Evolutionary conservation across 2,113 vertebrate species (phyloP).

Genomic region (Megaceryle torquata): DNA sequence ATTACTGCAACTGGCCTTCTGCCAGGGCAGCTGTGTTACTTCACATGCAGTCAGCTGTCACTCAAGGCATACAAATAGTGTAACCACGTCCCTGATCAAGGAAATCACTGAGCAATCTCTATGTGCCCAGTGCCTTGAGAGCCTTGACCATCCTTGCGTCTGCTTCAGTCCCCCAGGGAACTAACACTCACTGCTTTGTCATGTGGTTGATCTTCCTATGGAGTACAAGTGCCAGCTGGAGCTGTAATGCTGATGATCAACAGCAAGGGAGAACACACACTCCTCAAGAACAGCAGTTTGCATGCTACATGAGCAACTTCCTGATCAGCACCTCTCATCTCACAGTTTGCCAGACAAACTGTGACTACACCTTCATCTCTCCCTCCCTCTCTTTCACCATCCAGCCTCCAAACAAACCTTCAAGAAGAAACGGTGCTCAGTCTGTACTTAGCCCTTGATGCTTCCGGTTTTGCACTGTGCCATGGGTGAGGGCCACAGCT

Average conservation of each 20-base stretch:
- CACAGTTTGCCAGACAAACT: constrained; percentile 5
- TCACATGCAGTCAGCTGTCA: neutral
- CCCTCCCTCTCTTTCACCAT: neutral
- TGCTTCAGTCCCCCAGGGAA: neutral
- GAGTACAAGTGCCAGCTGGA: neutral
- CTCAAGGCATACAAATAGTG: neutral
- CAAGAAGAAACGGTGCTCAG: neutral
- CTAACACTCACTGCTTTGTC: neutral
- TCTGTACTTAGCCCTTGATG: neutral
- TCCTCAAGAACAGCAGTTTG: neutral
- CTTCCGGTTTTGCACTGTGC: neutral
- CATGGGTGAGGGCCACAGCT: constrained; percentile 41
- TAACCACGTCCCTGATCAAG: neutral
- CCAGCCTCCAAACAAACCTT: neutral
- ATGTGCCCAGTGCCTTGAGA: neutral
- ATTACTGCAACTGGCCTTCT: neutral
- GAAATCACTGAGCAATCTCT: neutral
- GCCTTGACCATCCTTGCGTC: neutral
- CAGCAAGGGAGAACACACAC: neutral
- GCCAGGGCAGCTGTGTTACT: neutral
- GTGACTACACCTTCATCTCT: constrained; percentile 16
- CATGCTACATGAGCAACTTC: neutral
- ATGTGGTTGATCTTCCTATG: neutral
- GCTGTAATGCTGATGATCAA: neutral
- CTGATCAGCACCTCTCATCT: neutral